phyloP scores from a whole-genome alignment of 2,113 vertebrate species.

The Amblyornis subalaris region DNA sequence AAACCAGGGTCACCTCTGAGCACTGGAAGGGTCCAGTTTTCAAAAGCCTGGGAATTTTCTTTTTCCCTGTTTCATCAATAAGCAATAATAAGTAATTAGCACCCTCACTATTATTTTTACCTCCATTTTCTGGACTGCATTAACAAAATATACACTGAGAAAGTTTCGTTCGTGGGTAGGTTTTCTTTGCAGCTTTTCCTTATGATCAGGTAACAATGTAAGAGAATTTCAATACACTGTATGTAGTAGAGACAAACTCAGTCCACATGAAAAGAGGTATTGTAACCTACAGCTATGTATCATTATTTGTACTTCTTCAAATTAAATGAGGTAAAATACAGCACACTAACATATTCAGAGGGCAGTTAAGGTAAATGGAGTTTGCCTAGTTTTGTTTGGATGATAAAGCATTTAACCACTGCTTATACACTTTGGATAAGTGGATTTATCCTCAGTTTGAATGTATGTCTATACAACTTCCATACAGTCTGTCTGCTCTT shows the following conservation, averaged over 20 bases:
- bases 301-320: background rate
- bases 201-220: background rate
- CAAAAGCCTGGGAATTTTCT: background rate
- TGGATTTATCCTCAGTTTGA: background rate
- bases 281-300: background rate
- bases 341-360: background rate
- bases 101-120: background rate
- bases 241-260: background rate
- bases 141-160: background rate
- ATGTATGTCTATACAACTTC: background rate
- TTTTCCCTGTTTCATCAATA: background rate
- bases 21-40: background rate
- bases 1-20: background rate
- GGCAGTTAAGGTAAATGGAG: background rate
- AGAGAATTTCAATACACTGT: background rate
- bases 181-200: background rate
- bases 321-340: background rate
- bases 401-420: background rate
- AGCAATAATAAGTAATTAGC: background rate
- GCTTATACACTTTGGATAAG: background rate
- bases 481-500: background rate
- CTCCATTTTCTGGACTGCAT: background rate
- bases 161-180: background rate
- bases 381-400: background rate
- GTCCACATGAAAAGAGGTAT: background rate